These are phyloP conservation scores for Hybognathus amarus DNA, from an alignment of 2,797 vertebrate genomes.

Conservation along the genomic window DNA sequence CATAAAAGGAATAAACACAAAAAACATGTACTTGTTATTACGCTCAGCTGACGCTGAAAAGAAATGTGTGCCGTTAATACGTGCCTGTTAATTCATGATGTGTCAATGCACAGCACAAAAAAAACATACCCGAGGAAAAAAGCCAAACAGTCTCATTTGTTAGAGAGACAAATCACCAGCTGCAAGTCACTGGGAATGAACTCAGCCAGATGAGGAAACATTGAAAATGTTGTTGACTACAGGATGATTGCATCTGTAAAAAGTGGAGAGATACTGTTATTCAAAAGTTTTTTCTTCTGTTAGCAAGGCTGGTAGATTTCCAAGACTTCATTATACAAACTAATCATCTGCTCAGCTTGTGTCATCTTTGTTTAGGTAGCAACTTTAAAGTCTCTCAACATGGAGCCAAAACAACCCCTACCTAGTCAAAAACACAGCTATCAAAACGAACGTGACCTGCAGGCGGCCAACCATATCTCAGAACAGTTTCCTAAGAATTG, in stretches of 20 bases:
- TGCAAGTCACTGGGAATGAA: conserved; percentile 47
- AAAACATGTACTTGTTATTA: conserved; percentile 18
- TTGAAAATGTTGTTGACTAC: conserved; percentile 34
- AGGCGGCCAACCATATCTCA: background rate
- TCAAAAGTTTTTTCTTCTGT: background rate
- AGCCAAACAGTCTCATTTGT: conserved; percentile 41
- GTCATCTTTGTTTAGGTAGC: conserved; percentile 4
- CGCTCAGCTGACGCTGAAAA: background rate
- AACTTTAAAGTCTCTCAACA: conserved; percentile 1
- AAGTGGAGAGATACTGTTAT: background rate
- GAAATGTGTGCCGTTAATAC: background rate
- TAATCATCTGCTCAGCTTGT: background rate
- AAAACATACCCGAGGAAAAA: background rate
- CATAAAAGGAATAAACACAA: conserved; percentile 21
- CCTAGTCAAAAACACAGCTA: conserved; percentile 12
- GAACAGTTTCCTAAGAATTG: background rate
- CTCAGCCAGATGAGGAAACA: conserved; percentile 35
- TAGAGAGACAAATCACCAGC: conserved; percentile 45
- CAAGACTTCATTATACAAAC: background rate
- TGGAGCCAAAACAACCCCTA: conserved; percentile 1
- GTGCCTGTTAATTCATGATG: conserved; percentile 24
- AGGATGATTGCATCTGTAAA: conserved; percentile 21
- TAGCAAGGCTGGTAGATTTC: background rate
- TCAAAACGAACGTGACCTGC: background rate
- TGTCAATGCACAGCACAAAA: conserved; percentile 4